Evolutionary conservation across 2,113 vertebrate genomes (phyloP).

Genomic region (Callipepla squamata): DNA sequence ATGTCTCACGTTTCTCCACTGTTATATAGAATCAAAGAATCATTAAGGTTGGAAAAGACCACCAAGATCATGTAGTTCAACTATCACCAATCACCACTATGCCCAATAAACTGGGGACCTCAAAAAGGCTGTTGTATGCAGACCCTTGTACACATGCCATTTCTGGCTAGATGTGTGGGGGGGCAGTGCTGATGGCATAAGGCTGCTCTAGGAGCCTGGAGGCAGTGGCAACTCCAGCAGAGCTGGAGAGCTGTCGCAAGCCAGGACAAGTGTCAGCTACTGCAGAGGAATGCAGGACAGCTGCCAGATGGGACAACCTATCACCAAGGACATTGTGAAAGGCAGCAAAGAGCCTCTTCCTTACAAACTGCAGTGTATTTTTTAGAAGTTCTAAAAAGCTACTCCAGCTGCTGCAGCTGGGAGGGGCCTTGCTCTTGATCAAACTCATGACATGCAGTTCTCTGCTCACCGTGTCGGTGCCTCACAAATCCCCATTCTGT

Average conservation of each 20-base stretch:
- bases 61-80: too few relatives aligned
- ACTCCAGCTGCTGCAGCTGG: not conserved
- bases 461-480: not conserved
- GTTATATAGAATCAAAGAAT: not conserved
- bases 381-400: not conserved
- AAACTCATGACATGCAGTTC: not conserved
- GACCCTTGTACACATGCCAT: not conserved
- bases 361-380: not conserved
- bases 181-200: accelerated
- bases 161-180: accelerated
- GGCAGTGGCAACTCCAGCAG: not conserved
- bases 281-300: slow-evolving; percentile 7
- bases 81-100: too few relatives aligned
- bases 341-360: not conserved
- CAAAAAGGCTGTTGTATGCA: too few relatives aligned
- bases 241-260: not conserved
- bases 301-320: not conserved
- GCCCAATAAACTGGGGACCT: too few relatives aligned
- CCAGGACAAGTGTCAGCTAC: not conserved
- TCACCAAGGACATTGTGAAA: not conserved
- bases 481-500: not conserved
- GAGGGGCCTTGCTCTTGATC: not conserved
- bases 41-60: too few relatives aligned
- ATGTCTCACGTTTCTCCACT: not conserved
- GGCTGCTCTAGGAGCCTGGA: not conserved